Evolutionary conservation across 2,888 invertebrate species (phyloP).

Genomic region (Tethea ocularis): DNA sequence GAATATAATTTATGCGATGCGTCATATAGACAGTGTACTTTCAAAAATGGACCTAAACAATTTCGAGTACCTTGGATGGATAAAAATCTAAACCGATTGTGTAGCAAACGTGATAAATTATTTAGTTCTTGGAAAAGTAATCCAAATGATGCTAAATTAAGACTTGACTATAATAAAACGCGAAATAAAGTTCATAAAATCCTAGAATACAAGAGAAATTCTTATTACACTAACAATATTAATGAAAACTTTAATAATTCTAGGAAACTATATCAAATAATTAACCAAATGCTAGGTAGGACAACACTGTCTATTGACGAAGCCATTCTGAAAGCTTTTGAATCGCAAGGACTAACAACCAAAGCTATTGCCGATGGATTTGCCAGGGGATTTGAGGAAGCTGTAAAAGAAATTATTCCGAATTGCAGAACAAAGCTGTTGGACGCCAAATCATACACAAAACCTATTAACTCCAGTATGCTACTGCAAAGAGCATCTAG

Average conservation of each 20-base stretch:
- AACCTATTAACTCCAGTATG: not conserved
- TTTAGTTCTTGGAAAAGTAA: slow-evolving; percentile 13
- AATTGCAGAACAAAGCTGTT: not conserved
- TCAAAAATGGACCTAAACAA: too few species aligned
- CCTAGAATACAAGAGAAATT: not conserved
- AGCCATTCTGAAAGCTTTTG: slow-evolving; percentile 14
- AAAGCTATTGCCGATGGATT: slow-evolving; percentile 15
- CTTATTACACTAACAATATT: slow-evolving; percentile 13
- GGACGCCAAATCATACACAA: not conserved
- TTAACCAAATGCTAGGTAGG: slow-evolving; percentile 18
- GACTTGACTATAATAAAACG: slow-evolving; percentile 17
- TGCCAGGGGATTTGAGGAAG: slow-evolving; percentile 11
- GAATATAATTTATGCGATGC: too few species aligned
- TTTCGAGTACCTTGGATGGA: too few species aligned
- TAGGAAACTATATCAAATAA: slow-evolving; percentile 15
- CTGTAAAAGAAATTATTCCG: slow-evolving; percentile 13
- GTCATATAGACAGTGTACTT: too few species aligned
- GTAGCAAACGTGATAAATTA: slow-evolving; percentile 13
- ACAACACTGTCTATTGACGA: slow-evolving; percentile 14
- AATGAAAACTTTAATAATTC: slow-evolving; percentile 15
- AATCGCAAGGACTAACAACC: slow-evolving; percentile 11
- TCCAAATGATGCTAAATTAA: slow-evolving; percentile 9
- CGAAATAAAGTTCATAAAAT: not conserved
- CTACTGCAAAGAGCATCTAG: slow-evolving; percentile 1
- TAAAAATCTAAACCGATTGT: too few species aligned